Percentiles rank a stretch among this genome's conserved stretches.
These are phyloP conservation scores for Hypselothyrea guttata DNA, from an alignment of 2,888 invertebrate species.

Conservation along the genomic window DNA sequence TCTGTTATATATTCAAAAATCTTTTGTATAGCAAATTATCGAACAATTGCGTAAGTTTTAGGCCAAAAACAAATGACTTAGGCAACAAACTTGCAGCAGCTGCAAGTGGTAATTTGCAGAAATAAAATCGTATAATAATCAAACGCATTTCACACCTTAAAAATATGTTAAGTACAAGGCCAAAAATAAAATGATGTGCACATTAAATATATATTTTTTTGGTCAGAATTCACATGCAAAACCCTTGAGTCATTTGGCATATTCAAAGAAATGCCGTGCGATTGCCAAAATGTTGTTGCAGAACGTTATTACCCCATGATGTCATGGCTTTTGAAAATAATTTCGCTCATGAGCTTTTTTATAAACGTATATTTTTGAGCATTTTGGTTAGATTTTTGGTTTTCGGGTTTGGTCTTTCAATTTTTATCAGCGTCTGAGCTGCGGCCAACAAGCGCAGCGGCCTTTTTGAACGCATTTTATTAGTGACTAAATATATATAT, in stretches of 20 bases:
- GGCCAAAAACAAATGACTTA: constrained; percentile 47
- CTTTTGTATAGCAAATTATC: too few relatives aligned
- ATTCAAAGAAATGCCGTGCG: constrained; percentile 53
- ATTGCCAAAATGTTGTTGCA: constrained; percentile 42
- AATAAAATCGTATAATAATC: neutral
- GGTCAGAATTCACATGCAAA: constrained; percentile 24
- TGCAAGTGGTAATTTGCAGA: neutral
- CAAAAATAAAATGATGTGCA: constrained; percentile 9
- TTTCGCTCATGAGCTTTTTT: neutral
- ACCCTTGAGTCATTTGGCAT: constrained; percentile 48
- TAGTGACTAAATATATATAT: constrained; percentile 41
- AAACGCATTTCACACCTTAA: constrained; percentile 4
- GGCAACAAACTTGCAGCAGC: constrained; percentile 44
- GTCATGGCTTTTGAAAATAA: constrained; percentile 59
- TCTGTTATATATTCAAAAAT: too few relatives aligned
- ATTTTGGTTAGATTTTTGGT: constrained; percentile 28
- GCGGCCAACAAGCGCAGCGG: constrained; percentile 52
- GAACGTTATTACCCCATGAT: constrained; percentile 58
- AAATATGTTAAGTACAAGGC: too few relatives aligned
- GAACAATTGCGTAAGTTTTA: too few relatives aligned
- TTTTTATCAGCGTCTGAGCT: constrained; percentile 54
- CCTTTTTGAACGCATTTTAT: constrained; percentile 71
- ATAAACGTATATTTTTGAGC: constrained; percentile 29
- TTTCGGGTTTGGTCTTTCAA: constrained; percentile 19
- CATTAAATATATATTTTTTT: neutral